A percentile compares a stretch with the other conserved stretches of the same genome.
Evolutionary conservation across 2,888 invertebrate genomes (phyloP).

Genomic region (Melieria crassipennis): DNA sequence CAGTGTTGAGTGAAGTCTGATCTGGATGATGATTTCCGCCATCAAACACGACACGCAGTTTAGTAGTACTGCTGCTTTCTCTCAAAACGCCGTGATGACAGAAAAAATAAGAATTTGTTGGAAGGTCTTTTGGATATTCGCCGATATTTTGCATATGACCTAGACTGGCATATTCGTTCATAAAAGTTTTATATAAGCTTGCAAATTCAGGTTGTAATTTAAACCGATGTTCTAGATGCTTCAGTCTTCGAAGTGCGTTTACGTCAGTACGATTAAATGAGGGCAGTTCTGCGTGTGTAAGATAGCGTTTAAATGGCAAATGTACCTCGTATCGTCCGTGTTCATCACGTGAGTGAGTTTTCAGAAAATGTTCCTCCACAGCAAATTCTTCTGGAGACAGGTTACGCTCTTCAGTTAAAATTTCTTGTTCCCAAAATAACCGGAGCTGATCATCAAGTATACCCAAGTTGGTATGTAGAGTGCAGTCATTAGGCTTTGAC

Average conservation of each 20-base stretch:
- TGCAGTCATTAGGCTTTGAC: not conserved
- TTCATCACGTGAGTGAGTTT: slow-evolving; percentile 4
- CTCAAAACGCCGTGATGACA: slow-evolving; percentile 20
- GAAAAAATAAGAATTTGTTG: slow-evolving; percentile 16
- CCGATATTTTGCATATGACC: slow-evolving; percentile 30
- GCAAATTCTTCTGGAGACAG: slow-evolving; percentile 11
- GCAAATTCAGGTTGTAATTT: slow-evolving; percentile 11
- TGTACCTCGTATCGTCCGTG: slow-evolving; percentile 25
- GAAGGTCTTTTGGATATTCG: slow-evolving; percentile 11
- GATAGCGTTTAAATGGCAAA: slow-evolving; percentile 27
- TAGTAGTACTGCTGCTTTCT: slow-evolving; percentile 11
- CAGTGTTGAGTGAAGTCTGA: slow-evolving; percentile 25
- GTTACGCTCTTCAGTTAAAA: not conserved
- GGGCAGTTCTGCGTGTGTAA: slow-evolving; percentile 4
- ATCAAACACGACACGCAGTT: slow-evolving; percentile 14
- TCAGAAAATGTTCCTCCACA: slow-evolving; percentile 26
- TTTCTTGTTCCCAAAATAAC: slow-evolving; percentile 33
- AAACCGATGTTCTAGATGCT: slow-evolving; percentile 29
- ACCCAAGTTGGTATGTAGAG: slow-evolving; percentile 22
- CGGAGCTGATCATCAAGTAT: slow-evolving; percentile 28
- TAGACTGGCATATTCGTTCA: slow-evolving; percentile 26
- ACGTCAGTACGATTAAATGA: slow-evolving; percentile 22
- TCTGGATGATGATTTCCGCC: slow-evolving; percentile 6
- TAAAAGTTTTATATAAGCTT: slow-evolving; percentile 22
- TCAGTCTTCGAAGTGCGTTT: slow-evolving; percentile 25